Evolutionary conservation across 2,113 vertebrate species (phyloP).

Genomic region (Thamnophis sirtalis): DNA sequence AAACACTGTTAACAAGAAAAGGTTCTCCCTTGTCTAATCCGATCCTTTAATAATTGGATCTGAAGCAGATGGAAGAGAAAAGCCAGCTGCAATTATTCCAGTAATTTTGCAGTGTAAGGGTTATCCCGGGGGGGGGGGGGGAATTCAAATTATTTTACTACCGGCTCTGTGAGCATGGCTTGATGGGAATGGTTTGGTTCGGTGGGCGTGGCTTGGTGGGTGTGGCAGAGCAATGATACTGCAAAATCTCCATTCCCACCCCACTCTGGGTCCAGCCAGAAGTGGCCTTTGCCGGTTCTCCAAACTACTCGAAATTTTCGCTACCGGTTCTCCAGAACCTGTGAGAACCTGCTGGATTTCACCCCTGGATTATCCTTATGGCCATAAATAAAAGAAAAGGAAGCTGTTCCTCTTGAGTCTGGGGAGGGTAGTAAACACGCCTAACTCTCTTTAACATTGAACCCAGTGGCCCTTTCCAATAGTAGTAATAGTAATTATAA

Average conservation of each 20-base stretch:
- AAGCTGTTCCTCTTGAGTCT: conserved; percentile 29
- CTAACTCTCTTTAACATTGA: neutral
- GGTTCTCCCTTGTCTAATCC: conserved; percentile 30
- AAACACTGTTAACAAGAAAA: conserved; percentile 22
- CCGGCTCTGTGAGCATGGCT: too few relatives aligned
- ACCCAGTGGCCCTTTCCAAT: neutral
- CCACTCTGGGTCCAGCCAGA: too few relatives aligned
- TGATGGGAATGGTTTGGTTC: too few relatives aligned
- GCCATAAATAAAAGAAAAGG: conserved; percentile 9
- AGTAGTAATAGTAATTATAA: neutral
- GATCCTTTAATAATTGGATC: neutral
- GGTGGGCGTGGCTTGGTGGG: too few relatives aligned
- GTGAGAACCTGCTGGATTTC: too few relatives aligned
- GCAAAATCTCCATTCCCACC: too few relatives aligned
- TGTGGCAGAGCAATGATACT: too few relatives aligned
- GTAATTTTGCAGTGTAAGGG: neutral
- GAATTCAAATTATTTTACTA: too few relatives aligned
- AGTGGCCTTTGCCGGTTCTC: too few relatives aligned
- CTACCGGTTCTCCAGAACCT: too few relatives aligned
- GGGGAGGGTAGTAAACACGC: neutral
- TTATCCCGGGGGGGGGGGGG: neutral
- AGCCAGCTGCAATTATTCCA: conserved; percentile 40
- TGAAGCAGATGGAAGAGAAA: conserved; percentile 40
- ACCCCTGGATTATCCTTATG: neutral
- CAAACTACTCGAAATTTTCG: too few relatives aligned